Base-by-base conservation (phyloP, 1,140 invertebrate genomes). In the Eriocheir sinensis region DNA sequence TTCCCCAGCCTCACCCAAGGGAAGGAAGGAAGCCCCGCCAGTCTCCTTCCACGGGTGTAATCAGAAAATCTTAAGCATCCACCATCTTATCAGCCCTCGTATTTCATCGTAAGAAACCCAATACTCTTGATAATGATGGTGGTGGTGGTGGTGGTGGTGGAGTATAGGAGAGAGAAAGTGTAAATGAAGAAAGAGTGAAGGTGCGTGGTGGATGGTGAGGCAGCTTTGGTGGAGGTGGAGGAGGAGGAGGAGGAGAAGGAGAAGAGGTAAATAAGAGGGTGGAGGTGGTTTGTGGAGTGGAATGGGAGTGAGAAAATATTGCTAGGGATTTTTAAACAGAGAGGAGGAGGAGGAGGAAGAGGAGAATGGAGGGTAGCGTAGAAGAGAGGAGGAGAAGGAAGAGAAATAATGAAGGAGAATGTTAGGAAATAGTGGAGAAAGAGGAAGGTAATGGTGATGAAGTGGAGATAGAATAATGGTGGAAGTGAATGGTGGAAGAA, bases 41-140 rank as follows among this genome's bases (percentile, higher is more conserved):
- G n/a, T 21, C 9, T 81, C 80, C 9, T 36, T 15, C 30, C 8
- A 86, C 83, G 83, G 9, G 8, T n/a, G n/a, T 40, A 86, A 86
- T 86, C 83, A 86, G 12, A 34, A 38, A 6, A 86, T 38, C 83
- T 38, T 86, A 6, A 86, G 34, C 83, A 86, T 86, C 83, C 40
- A 86, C n/a, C 83, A 86, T 86, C 83, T 86, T 86, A 86, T 86
- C 83, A 86, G 83, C 40, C 32, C 34, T 36, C 83, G 38, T 86
- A 86, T 36, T 86, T 86, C 83, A 86, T 27, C 21, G 3, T 40
- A 38, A 38, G 34, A 40, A 86, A 86, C 34, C 83, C 21, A 34
- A 86, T 38, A 6, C 30, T 17, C 34, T 86, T 86, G 83, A 86
- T 86, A 86, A 86, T 86, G 34, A 34, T 36, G 17, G 30, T 34